Base-by-base conservation (phyloP, 2,113 vertebrate species). In the Scalopus aquaticus region DNA sequence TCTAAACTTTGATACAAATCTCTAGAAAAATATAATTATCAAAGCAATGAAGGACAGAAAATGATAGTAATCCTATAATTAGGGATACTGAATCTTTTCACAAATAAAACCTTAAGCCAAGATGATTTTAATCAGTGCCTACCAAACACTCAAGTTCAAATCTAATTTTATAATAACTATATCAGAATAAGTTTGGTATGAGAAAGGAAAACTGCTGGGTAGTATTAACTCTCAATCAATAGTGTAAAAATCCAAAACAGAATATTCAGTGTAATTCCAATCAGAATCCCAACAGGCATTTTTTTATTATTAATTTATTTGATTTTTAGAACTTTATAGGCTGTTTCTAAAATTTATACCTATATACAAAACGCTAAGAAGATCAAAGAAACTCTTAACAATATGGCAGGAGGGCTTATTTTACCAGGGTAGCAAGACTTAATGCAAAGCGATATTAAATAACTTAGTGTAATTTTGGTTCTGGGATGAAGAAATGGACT, bases 391-490 rank as follows among this genome's bases (percentile, higher is more conserved):
- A 90, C 35, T 74, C 62, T 76, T 76, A 74, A 73, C 20, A 90
- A 11, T 69, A 60, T 67, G 42, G 17, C 7, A 16, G 37, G 28
- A 69, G 28, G 44, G 9, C 30, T 84, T 85, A 15, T 79, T 85
- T 81, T 77, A 51, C 30, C 19, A 32, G 9, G 26, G 64, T 84
- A 44, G 39, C 56, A 95, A 80, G 42, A 78, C n/a, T 69, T 51
- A 83, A 9, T 85, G 62, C 26, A 86, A 77, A 81, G n/a, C 1
- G 67, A 3, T 76, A 44, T 72, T 60, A 22, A 78, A 42, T 84
- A 87, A 89, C 37, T 69, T 76, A 32, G 1, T 74, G 22, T 93
- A 86, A 49, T 90, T 93, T 93, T 80, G 87, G 54, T 51, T 60
- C 54, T 79, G 22, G 30, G 9, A 69, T 46, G 22, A 46, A 70